Conservation (phyloP, 2,888 invertebrate genomes). For the Pteria penguin region DNA sequence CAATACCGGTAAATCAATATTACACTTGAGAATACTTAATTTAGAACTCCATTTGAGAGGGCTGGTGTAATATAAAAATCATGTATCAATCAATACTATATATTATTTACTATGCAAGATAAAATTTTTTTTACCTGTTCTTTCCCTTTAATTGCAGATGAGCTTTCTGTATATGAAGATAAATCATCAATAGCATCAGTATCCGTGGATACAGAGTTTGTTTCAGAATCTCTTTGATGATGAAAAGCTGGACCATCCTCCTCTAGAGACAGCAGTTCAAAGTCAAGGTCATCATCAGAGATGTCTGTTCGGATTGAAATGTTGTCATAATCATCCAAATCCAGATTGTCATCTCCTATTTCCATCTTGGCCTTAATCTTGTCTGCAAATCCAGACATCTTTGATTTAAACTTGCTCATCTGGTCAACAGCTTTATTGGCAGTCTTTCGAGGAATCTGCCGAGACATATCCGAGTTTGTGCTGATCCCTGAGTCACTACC, state of each 20-base stretch:
- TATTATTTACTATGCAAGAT: too few species aligned
- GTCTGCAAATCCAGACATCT: conserved; percentile 89
- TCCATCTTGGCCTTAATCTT: conserved; percentile 72
- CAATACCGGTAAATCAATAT: too few species aligned
- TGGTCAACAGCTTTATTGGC: conserved; percentile 37
- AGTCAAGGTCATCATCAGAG: conserved; percentile 93
- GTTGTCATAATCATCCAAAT: conserved; percentile 86
- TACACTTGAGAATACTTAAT: too few species aligned
- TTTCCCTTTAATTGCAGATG: conserved; percentile 63
- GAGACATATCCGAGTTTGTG: conserved; percentile 12
- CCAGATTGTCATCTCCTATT: conserved; percentile 54
- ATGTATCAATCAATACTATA: too few species aligned
- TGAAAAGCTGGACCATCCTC: conserved; percentile 83
- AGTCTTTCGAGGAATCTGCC: conserved; percentile 39
- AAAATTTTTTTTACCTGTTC: conserved; percentile 59
- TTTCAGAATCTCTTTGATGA: conserved; percentile 76
- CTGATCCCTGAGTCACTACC: conserved; percentile 63
- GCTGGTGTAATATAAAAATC: too few species aligned
- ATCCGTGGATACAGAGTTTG: conserved; percentile 58
- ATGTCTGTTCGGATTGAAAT: conserved; percentile 89
- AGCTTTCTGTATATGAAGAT: conserved; percentile 67
- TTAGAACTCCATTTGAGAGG: too few species aligned
- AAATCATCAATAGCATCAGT: conserved; percentile 63
- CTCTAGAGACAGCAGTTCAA: conserved; percentile 84
- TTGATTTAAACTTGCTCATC: conserved; percentile 89